Conservation (phyloP, 2,888 invertebrate genomes). For the Thecocarcelia acutangulata region DNA sequence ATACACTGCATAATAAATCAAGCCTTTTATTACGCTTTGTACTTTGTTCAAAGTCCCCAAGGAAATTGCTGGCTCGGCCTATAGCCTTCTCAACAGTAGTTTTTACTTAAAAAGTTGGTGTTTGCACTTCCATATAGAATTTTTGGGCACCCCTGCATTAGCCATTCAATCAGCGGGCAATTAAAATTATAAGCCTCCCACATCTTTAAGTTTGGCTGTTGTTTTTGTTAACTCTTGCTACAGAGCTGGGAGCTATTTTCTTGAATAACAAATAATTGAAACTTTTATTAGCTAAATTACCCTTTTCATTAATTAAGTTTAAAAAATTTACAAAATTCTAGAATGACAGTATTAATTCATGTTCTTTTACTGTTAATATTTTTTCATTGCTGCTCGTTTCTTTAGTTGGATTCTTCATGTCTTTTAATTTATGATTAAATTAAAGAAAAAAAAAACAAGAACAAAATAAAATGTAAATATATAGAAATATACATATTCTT, state of each 20-base stretch:
- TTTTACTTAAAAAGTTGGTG: no score
- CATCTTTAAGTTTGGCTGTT: constrained; percentile 10
- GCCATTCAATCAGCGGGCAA: constrained; percentile 15
- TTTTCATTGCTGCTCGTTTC: constrained; percentile 7
- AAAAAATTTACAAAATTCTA: not conserved
- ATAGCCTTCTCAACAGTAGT: no score
- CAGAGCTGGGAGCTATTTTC: not conserved
- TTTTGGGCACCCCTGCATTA: no score
- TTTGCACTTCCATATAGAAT: no score
- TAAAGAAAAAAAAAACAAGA: no score
- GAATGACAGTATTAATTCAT: constrained; percentile 35
- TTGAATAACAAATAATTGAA: constrained; percentile 22
- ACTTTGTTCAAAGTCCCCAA: no score
- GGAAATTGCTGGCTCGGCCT: no score
- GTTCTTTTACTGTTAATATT: constrained; percentile 34
- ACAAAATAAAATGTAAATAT: constrained; percentile 48
- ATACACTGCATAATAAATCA: no score
- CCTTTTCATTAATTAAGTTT: constrained; percentile 9
- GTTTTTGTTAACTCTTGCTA: not conserved
- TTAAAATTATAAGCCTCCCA: constrained; percentile 47
- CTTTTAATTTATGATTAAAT: constrained; percentile 63
- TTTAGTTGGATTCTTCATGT: constrained; percentile 23
- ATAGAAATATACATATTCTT: constrained; percentile 15
- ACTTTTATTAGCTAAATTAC: constrained; percentile 39
- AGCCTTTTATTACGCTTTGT: no score